Evolutionary conservation across 2,888 invertebrate species (phyloP).

Genomic region (Polymixis lichenea): DNA sequence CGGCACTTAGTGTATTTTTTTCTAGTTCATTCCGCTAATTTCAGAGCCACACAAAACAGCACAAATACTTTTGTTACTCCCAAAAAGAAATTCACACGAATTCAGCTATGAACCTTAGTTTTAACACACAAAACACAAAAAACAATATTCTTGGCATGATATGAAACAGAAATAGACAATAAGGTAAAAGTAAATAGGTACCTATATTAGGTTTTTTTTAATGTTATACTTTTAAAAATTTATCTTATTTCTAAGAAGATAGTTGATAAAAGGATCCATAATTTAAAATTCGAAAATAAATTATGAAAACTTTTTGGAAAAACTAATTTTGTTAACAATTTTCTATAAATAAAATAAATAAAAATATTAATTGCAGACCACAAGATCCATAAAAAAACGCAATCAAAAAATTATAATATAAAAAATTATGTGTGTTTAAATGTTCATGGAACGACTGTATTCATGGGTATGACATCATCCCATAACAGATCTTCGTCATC

Average conservation of each 20-base stretch:
- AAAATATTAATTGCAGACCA: no score
- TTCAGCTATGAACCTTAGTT: constrained; percentile 32
- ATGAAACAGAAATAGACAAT: constrained; percentile 11
- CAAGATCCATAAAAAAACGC: no score
- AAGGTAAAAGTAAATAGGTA: no score
- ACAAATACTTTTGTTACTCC: constrained; percentile 28
- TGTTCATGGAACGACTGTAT: neutral
- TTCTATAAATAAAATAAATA: no score
- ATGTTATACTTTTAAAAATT: no score
- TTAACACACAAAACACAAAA: constrained; percentile 44
- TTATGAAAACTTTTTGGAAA: neutral
- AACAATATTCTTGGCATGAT: constrained; percentile 35
- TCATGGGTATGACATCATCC: neutral
- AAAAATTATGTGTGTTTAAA: no score
- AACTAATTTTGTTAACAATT: no score
- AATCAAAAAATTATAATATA: no score
- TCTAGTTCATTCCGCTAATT: neutral
- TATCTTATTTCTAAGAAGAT: neutral
- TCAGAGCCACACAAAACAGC: constrained; percentile 11
- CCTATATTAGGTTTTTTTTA: no score
- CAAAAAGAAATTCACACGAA: constrained; percentile 33
- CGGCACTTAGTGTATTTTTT: neutral
- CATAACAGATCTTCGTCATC: neutral
- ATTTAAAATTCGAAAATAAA: neutral
- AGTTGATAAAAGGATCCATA: neutral